A percentile compares a stretch with the other conserved stretches of the same genome.
Conservation (phyloP, 2,113 vertebrate species). For the Hypanus sabinus region DNA sequence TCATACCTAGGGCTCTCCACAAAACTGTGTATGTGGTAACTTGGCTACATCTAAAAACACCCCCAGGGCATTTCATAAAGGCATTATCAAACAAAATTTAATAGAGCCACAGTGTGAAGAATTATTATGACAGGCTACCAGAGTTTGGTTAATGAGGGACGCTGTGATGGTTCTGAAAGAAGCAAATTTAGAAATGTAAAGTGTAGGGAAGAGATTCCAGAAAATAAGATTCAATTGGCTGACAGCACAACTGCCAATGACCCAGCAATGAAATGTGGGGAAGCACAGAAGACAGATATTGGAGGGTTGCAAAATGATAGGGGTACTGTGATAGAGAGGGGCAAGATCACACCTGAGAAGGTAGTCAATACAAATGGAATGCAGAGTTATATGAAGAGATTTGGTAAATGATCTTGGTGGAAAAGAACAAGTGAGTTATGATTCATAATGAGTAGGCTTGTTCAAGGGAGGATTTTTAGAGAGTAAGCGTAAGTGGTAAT, state of each 20-base stretch:
- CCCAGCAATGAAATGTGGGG: neutral
- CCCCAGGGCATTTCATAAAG: neutral
- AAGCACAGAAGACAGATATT: too few species aligned
- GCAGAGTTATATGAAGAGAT: neutral
- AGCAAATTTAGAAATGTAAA: too few species aligned
- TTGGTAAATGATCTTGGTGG: neutral
- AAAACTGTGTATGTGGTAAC: too few species aligned
- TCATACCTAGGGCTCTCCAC: too few species aligned
- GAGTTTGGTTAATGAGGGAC: too few species aligned
- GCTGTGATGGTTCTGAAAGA: too few species aligned
- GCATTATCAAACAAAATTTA: too few species aligned
- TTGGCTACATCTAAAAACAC: neutral
- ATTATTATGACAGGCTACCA: too few species aligned
- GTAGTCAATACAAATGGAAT: neutral
- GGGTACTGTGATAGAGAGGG: neutral
- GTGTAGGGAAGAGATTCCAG: too few species aligned
- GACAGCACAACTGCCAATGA: neutral
- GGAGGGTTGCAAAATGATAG: too few species aligned
- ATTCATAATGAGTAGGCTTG: neutral
- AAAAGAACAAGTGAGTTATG: neutral
- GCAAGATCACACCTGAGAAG: neutral
- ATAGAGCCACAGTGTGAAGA: too few species aligned
- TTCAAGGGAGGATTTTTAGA: neutral
- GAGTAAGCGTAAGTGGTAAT: too few species aligned
- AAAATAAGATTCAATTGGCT: neutral